Base-by-base conservation (phyloP, 1,140 invertebrate species). In the Harpegnathos saltator region DNA sequence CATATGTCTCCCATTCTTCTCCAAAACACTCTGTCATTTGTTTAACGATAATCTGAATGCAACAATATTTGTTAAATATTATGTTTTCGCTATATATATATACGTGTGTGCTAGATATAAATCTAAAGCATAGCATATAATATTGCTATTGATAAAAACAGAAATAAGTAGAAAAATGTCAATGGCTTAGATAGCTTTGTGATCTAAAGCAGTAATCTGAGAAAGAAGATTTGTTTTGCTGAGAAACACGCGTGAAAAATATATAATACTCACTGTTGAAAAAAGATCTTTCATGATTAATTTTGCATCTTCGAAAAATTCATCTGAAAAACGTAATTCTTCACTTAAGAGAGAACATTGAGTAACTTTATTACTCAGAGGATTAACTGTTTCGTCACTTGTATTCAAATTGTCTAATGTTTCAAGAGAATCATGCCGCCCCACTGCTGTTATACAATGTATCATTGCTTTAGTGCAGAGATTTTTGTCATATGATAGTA, bases 401-500 rank as follows among this genome's bases (percentile, higher is more conserved):
- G 68, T 66, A 38, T 86, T 75, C 5, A 92, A 62, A 56, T 71
- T 87, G 85, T 93, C 92, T 22, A 93, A 88, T 89, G 89, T 92
- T 62, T 93, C 92, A 3, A 94, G 69, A 15, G 89, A 86, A 75
- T 91, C 90, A 19, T 92, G 61, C n/a, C 83, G 75, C 12, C 92
- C 90, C 50, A 94, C 65, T 4, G 87, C 74, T 5, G 80, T 50
- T 50, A 94, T 89, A 75, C 93, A 90, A 78, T 94, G 81, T 74
- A 94, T 90, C 83, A 91, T 90, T 3, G 93, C 92, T 88, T 94
- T 94, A 54, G 91, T 94, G 59, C 92, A 92, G 12, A 94, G 89
- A 90, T 94, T 94, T 86, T 92, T 91, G 50, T 94, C 94, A 74
- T 92, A 94, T 0, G 94, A 92, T 29, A 94, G 63, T 54, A 94